Percentiles rank a stretch among this genome's conserved stretches.
Evolutionary conservation across 2,113 vertebrate species (phyloP).

Genomic region (Malurus cyaneus): DNA sequence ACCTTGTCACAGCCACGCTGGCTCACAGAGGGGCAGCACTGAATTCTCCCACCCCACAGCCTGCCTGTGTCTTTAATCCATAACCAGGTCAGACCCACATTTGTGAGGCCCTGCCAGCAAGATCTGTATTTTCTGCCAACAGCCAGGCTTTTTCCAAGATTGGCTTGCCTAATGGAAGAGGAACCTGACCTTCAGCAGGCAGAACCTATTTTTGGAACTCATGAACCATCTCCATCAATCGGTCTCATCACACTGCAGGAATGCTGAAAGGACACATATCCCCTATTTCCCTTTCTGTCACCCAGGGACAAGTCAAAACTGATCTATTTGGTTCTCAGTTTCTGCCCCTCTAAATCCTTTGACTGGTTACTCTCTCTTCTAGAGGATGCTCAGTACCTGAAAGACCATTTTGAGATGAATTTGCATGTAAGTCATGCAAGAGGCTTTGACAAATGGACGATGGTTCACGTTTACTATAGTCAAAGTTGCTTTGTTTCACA

Average conservation of each 20-base stretch:
- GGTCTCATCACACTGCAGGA: background rate
- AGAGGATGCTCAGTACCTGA: background rate
- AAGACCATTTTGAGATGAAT: background rate
- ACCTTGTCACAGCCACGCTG: accelerated
- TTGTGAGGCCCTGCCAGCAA: background rate
- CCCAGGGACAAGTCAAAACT: background rate
- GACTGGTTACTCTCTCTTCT: background rate
- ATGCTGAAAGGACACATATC: background rate
- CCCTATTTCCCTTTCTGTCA: background rate
- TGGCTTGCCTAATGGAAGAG: background rate
- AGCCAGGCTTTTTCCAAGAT: background rate
- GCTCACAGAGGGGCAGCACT: background rate
- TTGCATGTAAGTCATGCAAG: background rate
- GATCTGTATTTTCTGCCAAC: background rate
- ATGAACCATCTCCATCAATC: background rate
- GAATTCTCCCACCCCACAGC: background rate
- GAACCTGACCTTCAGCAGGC: background rate
- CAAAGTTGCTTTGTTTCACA: background rate
- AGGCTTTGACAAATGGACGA: background rate
- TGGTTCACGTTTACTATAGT: background rate
- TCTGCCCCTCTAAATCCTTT: background rate
- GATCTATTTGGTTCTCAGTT: background rate
- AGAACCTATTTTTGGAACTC: constrained; percentile 16
- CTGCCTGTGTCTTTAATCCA: background rate
- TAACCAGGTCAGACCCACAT: background rate